Conservation (phyloP, 1,140 invertebrate species). For the Macrosteles quadrilineatus region DNA sequence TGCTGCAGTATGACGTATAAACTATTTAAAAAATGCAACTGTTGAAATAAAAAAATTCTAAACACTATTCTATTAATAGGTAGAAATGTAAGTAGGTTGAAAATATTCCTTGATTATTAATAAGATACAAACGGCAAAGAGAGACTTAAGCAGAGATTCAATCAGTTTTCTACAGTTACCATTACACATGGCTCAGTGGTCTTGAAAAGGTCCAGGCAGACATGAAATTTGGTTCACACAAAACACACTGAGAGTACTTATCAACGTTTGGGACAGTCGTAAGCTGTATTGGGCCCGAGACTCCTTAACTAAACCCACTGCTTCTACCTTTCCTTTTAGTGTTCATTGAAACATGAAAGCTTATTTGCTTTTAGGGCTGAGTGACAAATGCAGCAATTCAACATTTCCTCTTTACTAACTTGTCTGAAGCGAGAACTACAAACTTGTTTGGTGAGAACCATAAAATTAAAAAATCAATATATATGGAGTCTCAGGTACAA, state of each 20-base stretch:
- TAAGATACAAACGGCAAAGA: slow-evolving; percentile 1
- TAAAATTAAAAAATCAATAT: no score
- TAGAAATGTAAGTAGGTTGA: no score
- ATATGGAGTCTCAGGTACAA: no score
- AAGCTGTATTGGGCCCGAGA: neutral
- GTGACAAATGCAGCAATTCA: no score
- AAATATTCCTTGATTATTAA: no score
- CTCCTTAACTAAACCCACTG: neutral
- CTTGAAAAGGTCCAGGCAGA: neutral
- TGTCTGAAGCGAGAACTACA: no score
- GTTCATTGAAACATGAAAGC: neutral
- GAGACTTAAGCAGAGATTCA: slow-evolving; percentile 6
- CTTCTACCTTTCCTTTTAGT: neutral
- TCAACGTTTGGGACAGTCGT: slow-evolving; percentile 3
- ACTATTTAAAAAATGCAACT: no score
- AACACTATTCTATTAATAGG: no score
- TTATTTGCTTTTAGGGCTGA: neutral
- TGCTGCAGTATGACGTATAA: no score
- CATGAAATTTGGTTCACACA: slow-evolving; percentile 16
- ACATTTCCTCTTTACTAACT: no score
- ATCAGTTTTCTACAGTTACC: neutral
- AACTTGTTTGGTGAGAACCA: no score
- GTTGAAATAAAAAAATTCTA: no score
- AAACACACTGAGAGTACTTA: neutral
- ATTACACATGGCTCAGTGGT: neutral